A percentile compares a stretch with the other conserved stretches of the same genome.
Conservation (phyloP, 2,797 vertebrate genomes). For the Cyclopterus lumpus region DNA sequence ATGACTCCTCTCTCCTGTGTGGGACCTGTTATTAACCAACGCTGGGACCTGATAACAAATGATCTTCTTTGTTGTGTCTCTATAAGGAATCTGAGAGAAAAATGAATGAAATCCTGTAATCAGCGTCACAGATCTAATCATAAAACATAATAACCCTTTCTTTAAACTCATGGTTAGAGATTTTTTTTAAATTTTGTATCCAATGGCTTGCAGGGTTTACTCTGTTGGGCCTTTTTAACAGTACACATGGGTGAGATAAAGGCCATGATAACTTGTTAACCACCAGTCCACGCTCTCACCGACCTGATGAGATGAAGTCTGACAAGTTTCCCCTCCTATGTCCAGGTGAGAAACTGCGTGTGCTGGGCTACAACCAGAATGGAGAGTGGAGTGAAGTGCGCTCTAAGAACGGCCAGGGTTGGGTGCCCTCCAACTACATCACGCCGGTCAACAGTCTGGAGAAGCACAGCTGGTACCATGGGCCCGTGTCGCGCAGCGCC, state of each 20-base stretch:
- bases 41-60: not conserved
- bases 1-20: conserved; percentile 25
- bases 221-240: not conserved
- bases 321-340: not conserved
- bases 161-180: not conserved
- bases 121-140: not conserved
- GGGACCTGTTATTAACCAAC: conserved; percentile 4
- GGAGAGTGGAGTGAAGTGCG: conserved; percentile 99
- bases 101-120: not conserved
- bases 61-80: not conserved
- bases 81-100: not conserved
- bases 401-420: conserved; percentile 98
- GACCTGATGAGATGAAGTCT: not conserved
- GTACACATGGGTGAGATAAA: not conserved
- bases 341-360: conserved; percentile 95
- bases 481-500: conserved; percentile 96
- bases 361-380: conserved; percentile 99
- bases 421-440: conserved; percentile 99
- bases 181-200: not conserved
- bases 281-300: not conserved
- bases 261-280: not conserved
- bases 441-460: conserved; percentile 99
- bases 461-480: conserved; percentile 99
- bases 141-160: not conserved
- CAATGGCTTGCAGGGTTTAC: not conserved